Conservation (phyloP, 2,888 invertebrate species). For the Chromoteleia sp. region DNA sequence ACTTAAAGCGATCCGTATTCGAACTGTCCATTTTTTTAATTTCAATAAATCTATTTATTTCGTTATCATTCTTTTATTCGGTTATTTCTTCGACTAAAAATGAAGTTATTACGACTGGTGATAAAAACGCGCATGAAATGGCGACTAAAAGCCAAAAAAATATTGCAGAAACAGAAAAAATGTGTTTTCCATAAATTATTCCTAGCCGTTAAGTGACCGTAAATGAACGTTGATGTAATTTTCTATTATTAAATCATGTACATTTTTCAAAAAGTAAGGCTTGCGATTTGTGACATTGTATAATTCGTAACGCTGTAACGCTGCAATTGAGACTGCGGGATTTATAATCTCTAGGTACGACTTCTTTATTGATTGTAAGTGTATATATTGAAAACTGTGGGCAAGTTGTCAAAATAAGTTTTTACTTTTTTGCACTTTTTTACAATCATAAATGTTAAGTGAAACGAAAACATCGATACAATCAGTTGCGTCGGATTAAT, state of each 20-base stretch:
- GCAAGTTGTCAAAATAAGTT: slow-evolving; percentile 5
- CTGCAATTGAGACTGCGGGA: too few species aligned
- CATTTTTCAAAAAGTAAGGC: too few species aligned
- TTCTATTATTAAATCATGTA: slow-evolving; percentile 18
- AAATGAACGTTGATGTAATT: slow-evolving; percentile 22
- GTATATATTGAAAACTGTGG: slow-evolving; percentile 10
- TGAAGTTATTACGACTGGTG: too few species aligned
- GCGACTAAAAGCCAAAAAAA: slow-evolving; percentile 36
- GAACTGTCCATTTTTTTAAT: background rate
- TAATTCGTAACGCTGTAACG: too few species aligned
- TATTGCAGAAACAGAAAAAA: background rate
- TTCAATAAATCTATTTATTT: too few species aligned
- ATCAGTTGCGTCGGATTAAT: too few species aligned
- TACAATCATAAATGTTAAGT: too few species aligned
- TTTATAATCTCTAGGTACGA: slow-evolving; percentile 5
- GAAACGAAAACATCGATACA: too few species aligned
- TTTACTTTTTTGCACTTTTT: background rate
- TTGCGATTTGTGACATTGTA: too few species aligned
- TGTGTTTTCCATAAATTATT: slow-evolving; percentile 34
- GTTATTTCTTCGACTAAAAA: background rate
- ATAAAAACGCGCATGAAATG: slow-evolving; percentile 47
- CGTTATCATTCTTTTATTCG: background rate
- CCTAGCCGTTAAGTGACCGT: slow-evolving; percentile 27
- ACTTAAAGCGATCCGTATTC: slow-evolving; percentile 2
- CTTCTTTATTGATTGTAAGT: too few species aligned